Evolutionary conservation across 2,113 vertebrate genomes (phyloP).

Genomic region (Leucopsar rothschildi): DNA sequence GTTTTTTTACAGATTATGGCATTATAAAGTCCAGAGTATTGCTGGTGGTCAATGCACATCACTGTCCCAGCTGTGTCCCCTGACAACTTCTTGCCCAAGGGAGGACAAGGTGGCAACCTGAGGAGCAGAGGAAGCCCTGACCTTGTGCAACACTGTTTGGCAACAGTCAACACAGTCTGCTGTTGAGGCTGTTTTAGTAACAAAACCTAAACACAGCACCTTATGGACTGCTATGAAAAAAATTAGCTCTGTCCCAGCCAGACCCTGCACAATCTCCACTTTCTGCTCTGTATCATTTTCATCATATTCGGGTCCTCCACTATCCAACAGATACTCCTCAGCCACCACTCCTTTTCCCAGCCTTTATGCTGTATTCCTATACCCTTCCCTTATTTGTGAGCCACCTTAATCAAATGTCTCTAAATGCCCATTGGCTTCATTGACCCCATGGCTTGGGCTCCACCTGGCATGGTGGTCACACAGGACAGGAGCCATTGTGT

Average conservation of each 20-base stretch:
- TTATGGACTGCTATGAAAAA: neutral
- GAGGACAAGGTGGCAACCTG: neutral
- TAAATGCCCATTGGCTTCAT: neutral
- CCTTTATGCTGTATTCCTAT: neutral
- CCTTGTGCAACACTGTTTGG: neutral
- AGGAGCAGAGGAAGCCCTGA: neutral
- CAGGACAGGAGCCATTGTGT: neutral
- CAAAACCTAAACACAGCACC: neutral
- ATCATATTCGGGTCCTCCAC: neutral
- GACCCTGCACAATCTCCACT: neutral
- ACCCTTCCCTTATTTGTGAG: neutral
- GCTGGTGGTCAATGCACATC: neutral
- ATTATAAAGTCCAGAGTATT: neutral
- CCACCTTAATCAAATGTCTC: neutral
- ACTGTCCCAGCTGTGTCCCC: neutral
- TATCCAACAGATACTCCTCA: neutral
- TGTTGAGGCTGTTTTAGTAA: neutral
- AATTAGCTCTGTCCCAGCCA: neutral
- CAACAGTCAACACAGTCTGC: neutral
- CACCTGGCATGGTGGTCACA: neutral
- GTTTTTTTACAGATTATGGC: neutral
- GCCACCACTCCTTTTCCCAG: accelerated
- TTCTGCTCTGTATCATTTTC: neutral
- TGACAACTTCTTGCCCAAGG: neutral
- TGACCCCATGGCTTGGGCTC: neutral